Evolutionary conservation across 2,888 invertebrate genomes (phyloP).

Genomic region (Operophtera brumata): DNA sequence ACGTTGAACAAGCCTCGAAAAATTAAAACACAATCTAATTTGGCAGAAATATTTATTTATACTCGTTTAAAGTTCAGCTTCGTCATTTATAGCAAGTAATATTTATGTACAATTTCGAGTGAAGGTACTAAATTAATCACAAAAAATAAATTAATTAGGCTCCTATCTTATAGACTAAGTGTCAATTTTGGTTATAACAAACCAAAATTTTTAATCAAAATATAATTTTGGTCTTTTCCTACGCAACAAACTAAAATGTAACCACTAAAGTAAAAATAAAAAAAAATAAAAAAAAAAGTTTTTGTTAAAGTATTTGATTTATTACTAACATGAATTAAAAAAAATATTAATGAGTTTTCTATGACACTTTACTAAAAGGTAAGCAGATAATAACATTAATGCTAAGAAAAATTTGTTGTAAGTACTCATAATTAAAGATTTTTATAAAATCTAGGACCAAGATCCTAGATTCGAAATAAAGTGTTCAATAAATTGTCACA

Average conservation of each 20-base stretch:
- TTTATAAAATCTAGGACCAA: not conserved
- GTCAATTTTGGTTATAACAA: slow-evolving; percentile 68
- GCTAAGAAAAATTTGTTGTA: slow-evolving; percentile 28
- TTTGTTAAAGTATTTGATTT: slow-evolving; percentile 63
- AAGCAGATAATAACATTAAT: slow-evolving; percentile 31
- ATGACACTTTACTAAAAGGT: slow-evolving; percentile 48
- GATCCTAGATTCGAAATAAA: slow-evolving; percentile 13
- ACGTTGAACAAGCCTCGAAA: slow-evolving; percentile 23
- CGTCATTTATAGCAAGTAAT: slow-evolving; percentile 73
- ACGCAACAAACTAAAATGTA: slow-evolving; percentile 52
- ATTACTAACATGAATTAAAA: slow-evolving; percentile 62
- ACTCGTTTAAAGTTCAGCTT: slow-evolving; percentile 77
- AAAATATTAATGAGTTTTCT: slow-evolving; percentile 46
- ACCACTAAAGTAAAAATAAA: no score
- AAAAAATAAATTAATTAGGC: slow-evolving; percentile 73
- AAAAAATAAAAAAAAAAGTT: no score
- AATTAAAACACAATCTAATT: slow-evolving; percentile 65
- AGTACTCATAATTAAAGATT: slow-evolving; percentile 19
- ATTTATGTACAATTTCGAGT: slow-evolving; percentile 74
- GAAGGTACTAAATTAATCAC: slow-evolving; percentile 74
- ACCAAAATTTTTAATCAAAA: slow-evolving; percentile 54
- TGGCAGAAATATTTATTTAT: slow-evolving; percentile 81
- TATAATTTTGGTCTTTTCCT: slow-evolving; percentile 64
- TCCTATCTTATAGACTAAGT: slow-evolving; percentile 58
- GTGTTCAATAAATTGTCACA: slow-evolving; percentile 27